A percentile compares a stretch with the other conserved stretches of the same genome.
Evolutionary conservation across 2,888 invertebrate species (phyloP).

Genomic region (Troides oblongomaculatus): DNA sequence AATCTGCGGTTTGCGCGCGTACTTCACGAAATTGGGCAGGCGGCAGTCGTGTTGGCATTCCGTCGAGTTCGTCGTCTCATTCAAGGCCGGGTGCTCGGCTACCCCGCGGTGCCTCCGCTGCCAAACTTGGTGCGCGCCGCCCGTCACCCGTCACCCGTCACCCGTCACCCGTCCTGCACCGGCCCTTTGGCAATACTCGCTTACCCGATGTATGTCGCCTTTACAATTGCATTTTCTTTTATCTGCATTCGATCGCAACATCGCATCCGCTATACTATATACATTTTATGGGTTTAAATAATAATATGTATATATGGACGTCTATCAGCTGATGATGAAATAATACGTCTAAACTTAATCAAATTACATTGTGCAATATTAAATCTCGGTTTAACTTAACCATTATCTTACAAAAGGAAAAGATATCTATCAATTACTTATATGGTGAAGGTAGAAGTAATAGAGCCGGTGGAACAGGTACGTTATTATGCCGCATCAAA

Average conservation of each 20-base stretch:
- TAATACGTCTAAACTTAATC: too few relatives aligned
- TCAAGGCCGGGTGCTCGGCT: conserved; percentile 60
- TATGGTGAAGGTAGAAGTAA: too few relatives aligned
- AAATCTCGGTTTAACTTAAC: too few relatives aligned
- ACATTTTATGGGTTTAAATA: too few relatives aligned
- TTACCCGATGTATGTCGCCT: background rate
- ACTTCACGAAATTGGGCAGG: conserved; percentile 59
- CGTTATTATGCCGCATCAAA: background rate
- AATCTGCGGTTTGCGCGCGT: conserved; percentile 36
- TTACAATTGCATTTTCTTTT: background rate
- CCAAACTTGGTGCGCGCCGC: conserved; percentile 25
- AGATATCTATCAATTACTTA: too few relatives aligned
- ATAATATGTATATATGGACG: too few relatives aligned
- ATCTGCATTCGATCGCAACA: background rate
- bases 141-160: conserved; percentile 8
- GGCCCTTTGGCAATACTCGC: conserved; percentile 11
- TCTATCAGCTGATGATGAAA: too few relatives aligned
- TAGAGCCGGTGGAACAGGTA: background rate
- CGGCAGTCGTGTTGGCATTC: conserved; percentile 68
- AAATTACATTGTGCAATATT: too few relatives aligned
- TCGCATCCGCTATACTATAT: background rate
- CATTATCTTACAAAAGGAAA: too few relatives aligned
- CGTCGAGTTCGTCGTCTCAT: conserved; percentile 66
- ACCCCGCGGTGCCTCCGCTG: conserved; percentile 59
- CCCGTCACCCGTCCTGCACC: conserved; percentile 2